Evolutionary conservation across 2,113 vertebrate species (phyloP).

Genomic region (Chroicocephalus ridibundus): DNA sequence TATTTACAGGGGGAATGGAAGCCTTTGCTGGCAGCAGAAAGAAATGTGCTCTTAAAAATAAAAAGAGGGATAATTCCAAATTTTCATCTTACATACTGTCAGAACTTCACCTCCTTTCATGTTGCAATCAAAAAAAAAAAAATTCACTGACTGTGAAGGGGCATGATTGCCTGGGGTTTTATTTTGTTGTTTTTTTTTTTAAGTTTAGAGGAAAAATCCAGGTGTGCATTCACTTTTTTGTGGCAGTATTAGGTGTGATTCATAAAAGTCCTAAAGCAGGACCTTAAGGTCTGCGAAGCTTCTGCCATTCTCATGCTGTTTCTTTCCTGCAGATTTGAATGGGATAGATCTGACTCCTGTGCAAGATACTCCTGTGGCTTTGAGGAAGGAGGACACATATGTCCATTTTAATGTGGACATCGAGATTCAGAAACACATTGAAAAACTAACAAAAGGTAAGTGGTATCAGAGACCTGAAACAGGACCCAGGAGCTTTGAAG

Average conservation of each 20-base stretch:
- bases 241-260: neutral
- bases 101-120: neutral
- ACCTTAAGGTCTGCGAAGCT: neutral
- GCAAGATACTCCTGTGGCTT: conserved; percentile 94
- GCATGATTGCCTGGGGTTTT: neutral
- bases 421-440: conserved; percentile 96
- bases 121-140: neutral
- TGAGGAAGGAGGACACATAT: conserved; percentile 92
- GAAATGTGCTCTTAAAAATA: neutral
- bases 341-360: conserved; percentile 92
- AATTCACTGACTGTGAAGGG: neutral
- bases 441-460: conserved; percentile 95
- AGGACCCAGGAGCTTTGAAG: neutral
- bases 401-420: conserved; percentile 94
- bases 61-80: neutral
- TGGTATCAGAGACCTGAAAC: neutral
- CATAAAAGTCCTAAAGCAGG: neutral
- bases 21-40: neutral
- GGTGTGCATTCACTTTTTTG: neutral
- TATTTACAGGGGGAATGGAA: neutral
- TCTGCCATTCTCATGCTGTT: neutral
- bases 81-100: neutral
- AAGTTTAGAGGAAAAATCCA: neutral
- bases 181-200: neutral
- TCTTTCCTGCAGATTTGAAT: conserved; percentile 83